Evolutionary conservation across 1,140 invertebrate genomes (phyloP), one percentile per base, ranked within the genome.

Genomic region (Drosophila nigromelanica): DNA sequence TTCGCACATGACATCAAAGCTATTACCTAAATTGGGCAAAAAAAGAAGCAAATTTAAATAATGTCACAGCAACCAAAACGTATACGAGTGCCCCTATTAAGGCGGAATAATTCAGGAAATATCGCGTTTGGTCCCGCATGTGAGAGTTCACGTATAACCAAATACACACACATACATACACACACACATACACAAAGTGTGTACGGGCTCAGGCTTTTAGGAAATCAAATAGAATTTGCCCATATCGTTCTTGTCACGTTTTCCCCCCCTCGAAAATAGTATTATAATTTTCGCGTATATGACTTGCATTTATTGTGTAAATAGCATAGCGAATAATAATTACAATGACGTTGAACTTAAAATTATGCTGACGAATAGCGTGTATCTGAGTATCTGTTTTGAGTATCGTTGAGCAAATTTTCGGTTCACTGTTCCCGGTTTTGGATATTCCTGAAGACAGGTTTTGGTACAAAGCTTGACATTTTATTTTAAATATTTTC

Each of bases 141-240:
- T 27, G 27, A 1, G 5, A 27, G 27, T 27, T 6, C 24, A 27
- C 24, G 1, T 35, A 37, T 15, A 18, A 48, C 7, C 33, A 18
- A 47, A 39, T 37, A 21, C 48, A 52, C 27, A 21, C 50, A 14
- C 33, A 37, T 7, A 52, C 30, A 52, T 8, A 15, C 33, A 37
- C n/a, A 52, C 30, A 52, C 14, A 15, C 33, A 33, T 11, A 42
- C 5, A 15, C 6, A 37, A 11, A 21, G 15, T 33, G 48, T 37
- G 42, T 24, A 7, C 30, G 15, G n/a, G 27, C 40, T 15, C 35
- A 40, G 27, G 54, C 27, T 27, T 40, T 67, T 48, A 67, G 40
- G 43, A 48, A 58, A 67, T 27, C 35, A 58, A 58, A 58, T 15
- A 27, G 10, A 67, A 58, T 58, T 58, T 30, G 24, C 42, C 24